These are phyloP conservation scores for Drosophila micromelanica DNA, from an alignment of 1,140 invertebrate genomes.

Conservation along the genomic window DNA sequence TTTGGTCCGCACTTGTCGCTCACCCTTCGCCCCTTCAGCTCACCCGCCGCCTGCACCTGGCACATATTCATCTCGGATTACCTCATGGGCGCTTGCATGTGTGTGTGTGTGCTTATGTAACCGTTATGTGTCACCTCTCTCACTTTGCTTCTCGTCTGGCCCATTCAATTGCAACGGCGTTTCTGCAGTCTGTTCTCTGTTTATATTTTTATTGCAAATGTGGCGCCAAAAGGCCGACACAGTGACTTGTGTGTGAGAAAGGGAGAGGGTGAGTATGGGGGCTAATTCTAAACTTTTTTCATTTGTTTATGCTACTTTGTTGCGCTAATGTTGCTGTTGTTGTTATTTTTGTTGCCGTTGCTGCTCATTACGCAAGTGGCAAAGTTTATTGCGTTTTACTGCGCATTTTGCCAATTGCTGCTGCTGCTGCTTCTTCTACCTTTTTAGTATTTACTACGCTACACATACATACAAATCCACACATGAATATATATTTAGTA, in stretches of 20 bases:
- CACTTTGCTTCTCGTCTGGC: not conserved
- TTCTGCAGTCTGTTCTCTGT: conserved; percentile 37
- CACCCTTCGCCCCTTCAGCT: not conserved
- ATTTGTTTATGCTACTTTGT: conserved; percentile 67
- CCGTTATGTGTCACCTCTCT: conserved; percentile 38
- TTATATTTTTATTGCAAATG: conserved; percentile 68
- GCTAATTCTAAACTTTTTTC: conserved; percentile 60
- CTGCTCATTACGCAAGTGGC: conserved; percentile 65
- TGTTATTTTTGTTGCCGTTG: conserved; percentile 8
- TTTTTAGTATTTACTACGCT: conserved; percentile 47
- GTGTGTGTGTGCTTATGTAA: conserved; percentile 37
- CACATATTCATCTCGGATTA: conserved; percentile 40
- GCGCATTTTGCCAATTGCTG: conserved; percentile 53
- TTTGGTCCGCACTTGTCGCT: not conserved
- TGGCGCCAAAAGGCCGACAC: conserved; percentile 65
- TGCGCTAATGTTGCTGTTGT: conserved; percentile 29
- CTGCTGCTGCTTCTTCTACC: conserved; percentile 2
- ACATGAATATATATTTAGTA: conserved; percentile 5
- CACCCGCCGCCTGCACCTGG: not conserved
- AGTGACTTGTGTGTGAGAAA: not conserved
- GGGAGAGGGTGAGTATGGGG: not conserved
- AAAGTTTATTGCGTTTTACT: conserved; percentile 77
- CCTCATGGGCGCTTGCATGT: conserved; percentile 30
- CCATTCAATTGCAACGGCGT: conserved; percentile 24
- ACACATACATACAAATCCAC: not conserved